A percentile compares a stretch with the other conserved stretches of the same genome.
Conservation (phyloP, 2,888 invertebrate species). For the Ochropleura plecta region DNA sequence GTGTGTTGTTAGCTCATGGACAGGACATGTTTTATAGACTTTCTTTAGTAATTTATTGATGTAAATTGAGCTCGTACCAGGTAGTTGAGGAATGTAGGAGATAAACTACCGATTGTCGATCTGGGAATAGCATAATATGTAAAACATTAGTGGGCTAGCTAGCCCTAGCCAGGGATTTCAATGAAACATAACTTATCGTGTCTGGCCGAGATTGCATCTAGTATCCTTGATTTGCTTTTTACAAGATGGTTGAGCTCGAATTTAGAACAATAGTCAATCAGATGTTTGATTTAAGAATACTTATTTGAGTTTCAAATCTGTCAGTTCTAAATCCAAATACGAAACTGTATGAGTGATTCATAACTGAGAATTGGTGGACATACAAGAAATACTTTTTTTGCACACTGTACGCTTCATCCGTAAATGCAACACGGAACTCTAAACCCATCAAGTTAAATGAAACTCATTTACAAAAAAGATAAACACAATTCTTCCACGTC, state of each 20-base stretch:
- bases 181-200: conserved; percentile 18
- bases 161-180: neutral
- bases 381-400: neutral
- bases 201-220: conserved; percentile 14
- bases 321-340: neutral
- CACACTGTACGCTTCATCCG: neutral
- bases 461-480: conserved; percentile 27
- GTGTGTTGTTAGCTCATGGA: conserved; percentile 59
- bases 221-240: conserved; percentile 20
- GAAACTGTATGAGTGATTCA: neutral
- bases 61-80: conserved; percentile 58
- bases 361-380: neutral
- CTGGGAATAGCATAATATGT: conserved; percentile 47
- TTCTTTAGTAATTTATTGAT: conserved; percentile 69
- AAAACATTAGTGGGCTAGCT: conserved; percentile 28
- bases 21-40: conserved; percentile 73
- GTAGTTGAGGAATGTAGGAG: conserved; percentile 35
- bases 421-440: conserved; percentile 15
- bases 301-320: neutral
- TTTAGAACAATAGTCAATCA: neutral
- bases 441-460: conserved; percentile 17
- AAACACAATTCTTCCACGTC: conserved; percentile 39
- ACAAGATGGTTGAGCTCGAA: neutral
- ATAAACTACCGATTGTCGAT: conserved; percentile 46
- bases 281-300: neutral